Conservation (phyloP, 1,140 invertebrate genomes). For the Thaumetopoea pityocampa region DNA sequence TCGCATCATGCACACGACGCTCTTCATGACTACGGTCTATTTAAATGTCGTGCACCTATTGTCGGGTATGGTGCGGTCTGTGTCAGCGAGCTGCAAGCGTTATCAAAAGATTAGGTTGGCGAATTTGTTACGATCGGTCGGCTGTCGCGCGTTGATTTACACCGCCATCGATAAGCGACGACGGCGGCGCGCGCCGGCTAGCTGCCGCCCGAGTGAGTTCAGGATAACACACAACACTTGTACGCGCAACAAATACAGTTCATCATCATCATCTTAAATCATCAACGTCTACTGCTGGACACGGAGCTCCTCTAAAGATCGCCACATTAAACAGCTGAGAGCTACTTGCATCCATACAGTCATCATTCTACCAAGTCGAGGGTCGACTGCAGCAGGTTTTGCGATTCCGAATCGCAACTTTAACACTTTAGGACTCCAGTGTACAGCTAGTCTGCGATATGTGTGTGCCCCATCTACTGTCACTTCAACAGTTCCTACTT, state of each 20-base stretch:
- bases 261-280: too few species aligned
- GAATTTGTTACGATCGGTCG: slow-evolving; percentile 65
- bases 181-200: slow-evolving; percentile 10
- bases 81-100: slow-evolving; percentile 22
- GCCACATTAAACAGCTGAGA: too few species aligned
- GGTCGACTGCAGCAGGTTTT: too few species aligned
- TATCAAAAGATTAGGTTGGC: slow-evolving; percentile 59
- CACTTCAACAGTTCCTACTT: too few species aligned
- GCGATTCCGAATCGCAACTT: too few species aligned
- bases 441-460: too few species aligned
- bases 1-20: neutral
- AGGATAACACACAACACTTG: slow-evolving; percentile 22
- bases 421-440: too few species aligned
- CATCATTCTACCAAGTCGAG: too few species aligned
- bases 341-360: too few species aligned
- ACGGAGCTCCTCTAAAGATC: too few species aligned
- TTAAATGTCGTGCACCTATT: slow-evolving; percentile 4
- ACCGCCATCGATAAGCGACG: slow-evolving; percentile 38
- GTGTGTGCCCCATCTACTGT: too few species aligned
- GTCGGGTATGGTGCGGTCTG: slow-evolving; percentile 13
- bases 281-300: too few species aligned
- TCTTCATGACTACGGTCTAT: neutral
- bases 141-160: slow-evolving; percentile 61
- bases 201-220: slow-evolving; percentile 10
- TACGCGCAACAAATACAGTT: neutral